A percentile compares a stretch with the other conserved stretches of the same genome.
Evolutionary conservation across 2,113 vertebrate species (phyloP).

Genomic region (Ornithorhynchus anatinus): DNA sequence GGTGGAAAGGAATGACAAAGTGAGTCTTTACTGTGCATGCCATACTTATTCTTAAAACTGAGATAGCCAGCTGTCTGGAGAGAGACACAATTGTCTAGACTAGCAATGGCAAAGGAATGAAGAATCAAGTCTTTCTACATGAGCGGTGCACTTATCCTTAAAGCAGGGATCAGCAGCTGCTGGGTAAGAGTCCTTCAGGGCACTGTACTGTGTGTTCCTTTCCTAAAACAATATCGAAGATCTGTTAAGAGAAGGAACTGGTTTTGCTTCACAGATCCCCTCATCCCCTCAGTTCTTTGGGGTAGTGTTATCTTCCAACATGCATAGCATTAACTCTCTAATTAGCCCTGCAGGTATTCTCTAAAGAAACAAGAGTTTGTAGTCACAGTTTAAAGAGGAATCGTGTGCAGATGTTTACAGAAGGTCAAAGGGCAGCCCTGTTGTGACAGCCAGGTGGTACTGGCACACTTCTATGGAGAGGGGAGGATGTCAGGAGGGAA

Average conservation of each 20-base stretch:
- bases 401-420: slow-evolving; percentile 66
- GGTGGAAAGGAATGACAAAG: not conserved
- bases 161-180: not conserved
- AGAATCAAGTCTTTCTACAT: slow-evolving; percentile 9
- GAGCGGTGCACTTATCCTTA: slow-evolving; percentile 21
- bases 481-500: not conserved
- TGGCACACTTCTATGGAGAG: slow-evolving; percentile 26
- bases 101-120: not conserved
- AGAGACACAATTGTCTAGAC: not conserved
- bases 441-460: slow-evolving; percentile 66
- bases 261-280: slow-evolving; percentile 58
- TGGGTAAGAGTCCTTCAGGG: not conserved
- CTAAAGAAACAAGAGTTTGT: slow-evolving; percentile 46
- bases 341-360: slow-evolving; percentile 67
- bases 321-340: slow-evolving; percentile 63
- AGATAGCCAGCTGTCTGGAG: not conserved
- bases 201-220: fast-evolving
- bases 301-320: slow-evolving; percentile 48
- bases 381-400: slow-evolving; percentile 59
- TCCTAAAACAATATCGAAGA: slow-evolving; percentile 54
- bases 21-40: too few relatives aligned
- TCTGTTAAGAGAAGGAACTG: slow-evolving; percentile 43
- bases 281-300: slow-evolving; percentile 30
- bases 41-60: too few relatives aligned
- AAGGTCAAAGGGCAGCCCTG: slow-evolving; percentile 73